Base-by-base conservation (phyloP, 2,888 invertebrate genomes). In the Dynastes grantii region DNA sequence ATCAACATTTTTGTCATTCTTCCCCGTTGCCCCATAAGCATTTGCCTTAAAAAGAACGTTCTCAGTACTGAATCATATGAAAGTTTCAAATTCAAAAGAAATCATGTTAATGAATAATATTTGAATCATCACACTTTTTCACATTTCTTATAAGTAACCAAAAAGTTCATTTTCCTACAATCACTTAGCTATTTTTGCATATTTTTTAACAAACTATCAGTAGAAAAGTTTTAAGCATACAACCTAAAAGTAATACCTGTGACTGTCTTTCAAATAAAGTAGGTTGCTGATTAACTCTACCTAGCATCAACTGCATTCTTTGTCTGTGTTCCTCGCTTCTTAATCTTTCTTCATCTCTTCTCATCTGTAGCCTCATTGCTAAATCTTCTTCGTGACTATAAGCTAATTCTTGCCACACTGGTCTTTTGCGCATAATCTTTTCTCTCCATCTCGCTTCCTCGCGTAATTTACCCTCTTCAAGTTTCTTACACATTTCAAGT, bases 241-340 rank as follows among this genome's bases (percentile, higher is more conserved):
- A 16, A 58, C 22, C 1, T 63, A 11, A 63, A 29, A 13, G 32
- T n/a, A 32, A 58, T 79, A 93, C 93, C 79, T 93, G 92, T 64
- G 93, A 93, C 85, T 92, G 92, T 81, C 94, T 89, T 86, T 94
- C 94, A 84, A 94, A 94, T 5, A 94, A 90, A 83, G 94, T 92
- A 0, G 94, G 94, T 83, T 94, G 94, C 82, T 91, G 91, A 77
- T 92, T 92, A 0, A 94, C 94, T 81, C 94, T 90, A 29, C 92
- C 92, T 81, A 93, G 89, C 94, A 94, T 94, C 81, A 92, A 86
- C 85, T 94, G 93, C 94, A 94, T 94, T 84, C 93, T 92, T 80
- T 93, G 90, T 1, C 91, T 90, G 84, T 93, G 93, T 85, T 93
- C 93, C 84, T 94, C 93, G 22, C 91, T 91, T 80, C 93, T 90